Conservation (phyloP, 1,140 invertebrate species). For the Dinoponera quadriceps region DNA sequence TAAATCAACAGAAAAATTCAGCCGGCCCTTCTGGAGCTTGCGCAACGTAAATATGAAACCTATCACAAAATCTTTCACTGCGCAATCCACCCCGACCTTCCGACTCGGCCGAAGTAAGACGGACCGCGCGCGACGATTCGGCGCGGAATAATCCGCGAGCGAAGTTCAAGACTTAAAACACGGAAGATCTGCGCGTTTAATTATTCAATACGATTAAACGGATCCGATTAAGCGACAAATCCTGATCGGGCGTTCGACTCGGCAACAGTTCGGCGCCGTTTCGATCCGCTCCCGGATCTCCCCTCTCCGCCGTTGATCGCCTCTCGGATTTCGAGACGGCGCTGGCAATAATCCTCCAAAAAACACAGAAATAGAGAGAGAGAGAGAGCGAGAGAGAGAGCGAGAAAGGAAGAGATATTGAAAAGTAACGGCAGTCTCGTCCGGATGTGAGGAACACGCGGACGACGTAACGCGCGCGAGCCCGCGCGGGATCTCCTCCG, state of each 20-base stretch:
- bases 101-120: too few relatives aligned
- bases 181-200: not conserved
- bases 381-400: too few relatives aligned
- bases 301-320: too few relatives aligned
- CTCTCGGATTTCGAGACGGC: conserved; percentile 1
- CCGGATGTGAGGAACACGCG: conserved; percentile 29
- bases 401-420: too few relatives aligned
- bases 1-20: too few relatives aligned
- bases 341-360: conserved; percentile 33
- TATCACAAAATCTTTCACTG: too few relatives aligned
- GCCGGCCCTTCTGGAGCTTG: too few relatives aligned
- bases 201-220: not conserved
- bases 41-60: too few relatives aligned
- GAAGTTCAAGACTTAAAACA: not conserved
- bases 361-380: too few relatives aligned
- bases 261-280: not conserved
- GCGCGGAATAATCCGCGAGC: not conserved
- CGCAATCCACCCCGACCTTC: too few relatives aligned
- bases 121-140: too few relatives aligned
- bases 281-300: too few relatives aligned
- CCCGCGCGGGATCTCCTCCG: conserved; percentile 27
- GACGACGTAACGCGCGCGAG: conserved; percentile 14
- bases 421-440: conserved; percentile 15
- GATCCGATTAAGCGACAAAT: conserved; percentile 15
- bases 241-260: not conserved